These are phyloP conservation scores for Coracopsis vasa DNA, from an alignment of 2,113 vertebrate genomes.

Conservation along the genomic window DNA sequence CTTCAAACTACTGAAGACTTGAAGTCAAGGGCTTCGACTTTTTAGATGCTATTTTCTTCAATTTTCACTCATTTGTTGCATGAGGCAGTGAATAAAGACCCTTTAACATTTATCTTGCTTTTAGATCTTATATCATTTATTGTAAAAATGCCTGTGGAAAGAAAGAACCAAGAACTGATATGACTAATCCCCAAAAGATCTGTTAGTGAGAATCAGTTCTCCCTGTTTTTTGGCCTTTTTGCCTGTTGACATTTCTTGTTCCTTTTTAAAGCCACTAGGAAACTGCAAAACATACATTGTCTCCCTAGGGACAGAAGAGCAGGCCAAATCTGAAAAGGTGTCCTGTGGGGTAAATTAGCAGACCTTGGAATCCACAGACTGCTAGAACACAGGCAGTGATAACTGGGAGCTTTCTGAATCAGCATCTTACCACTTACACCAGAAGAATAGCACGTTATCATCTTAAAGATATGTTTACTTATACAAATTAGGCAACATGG, in stretches of 20 bases:
- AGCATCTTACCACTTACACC: neutral
- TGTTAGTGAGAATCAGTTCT: neutral
- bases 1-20: neutral
- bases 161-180: neutral
- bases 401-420: neutral
- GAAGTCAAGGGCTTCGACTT: neutral
- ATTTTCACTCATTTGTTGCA: neutral
- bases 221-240: conserved; percentile 8
- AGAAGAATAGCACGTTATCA: neutral
- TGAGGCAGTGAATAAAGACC: neutral
- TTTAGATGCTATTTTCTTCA: neutral
- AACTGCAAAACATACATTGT: neutral
- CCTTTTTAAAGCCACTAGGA: conserved; percentile 9
- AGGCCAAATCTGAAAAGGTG: neutral
- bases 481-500: neutral
- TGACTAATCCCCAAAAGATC: neutral
- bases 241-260: conserved; percentile 28
- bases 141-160: neutral
- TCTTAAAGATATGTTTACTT: neutral
- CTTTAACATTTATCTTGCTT: neutral
- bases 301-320: neutral
- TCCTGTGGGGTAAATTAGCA: neutral
- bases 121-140: neutral
- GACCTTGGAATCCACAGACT: neutral
- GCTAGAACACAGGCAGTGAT: neutral